phyloP scores from a whole-genome alignment of 2,888 invertebrate species.

The Adela reaumurella region DNA sequence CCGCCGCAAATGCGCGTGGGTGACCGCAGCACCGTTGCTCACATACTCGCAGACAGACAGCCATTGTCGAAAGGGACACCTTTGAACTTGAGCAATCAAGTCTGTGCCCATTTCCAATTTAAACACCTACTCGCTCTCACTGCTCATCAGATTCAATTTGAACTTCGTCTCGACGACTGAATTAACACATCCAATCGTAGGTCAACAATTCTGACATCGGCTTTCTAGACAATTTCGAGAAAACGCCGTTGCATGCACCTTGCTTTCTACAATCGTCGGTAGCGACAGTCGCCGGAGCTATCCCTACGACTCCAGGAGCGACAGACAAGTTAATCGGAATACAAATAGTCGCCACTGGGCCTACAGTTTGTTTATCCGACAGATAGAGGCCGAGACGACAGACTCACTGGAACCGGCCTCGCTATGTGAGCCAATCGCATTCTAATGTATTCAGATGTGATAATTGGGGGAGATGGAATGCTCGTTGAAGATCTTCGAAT shows the following conservation, averaged over 20 bases:
- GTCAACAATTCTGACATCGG: too few relatives aligned
- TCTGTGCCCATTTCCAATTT: slow-evolving; percentile 6
- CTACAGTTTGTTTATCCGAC: background rate
- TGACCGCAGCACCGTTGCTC: slow-evolving; percentile 16
- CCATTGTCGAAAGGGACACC: slow-evolving; percentile 23
- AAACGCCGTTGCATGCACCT: too few relatives aligned
- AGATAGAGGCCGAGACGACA: background rate
- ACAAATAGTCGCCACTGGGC: background rate
- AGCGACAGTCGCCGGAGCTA: too few relatives aligned
- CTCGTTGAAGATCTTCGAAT: too few relatives aligned
- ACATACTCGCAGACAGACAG: slow-evolving; percentile 10
- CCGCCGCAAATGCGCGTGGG: slow-evolving; percentile 18
- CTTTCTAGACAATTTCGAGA: too few relatives aligned
- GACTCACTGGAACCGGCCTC: background rate
- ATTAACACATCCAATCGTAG: too few relatives aligned
- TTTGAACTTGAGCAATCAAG: slow-evolving; percentile 27
- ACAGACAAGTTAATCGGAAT: background rate
- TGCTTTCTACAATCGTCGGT: too few relatives aligned
- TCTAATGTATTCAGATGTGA: background rate
- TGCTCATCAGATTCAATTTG: too few relatives aligned
- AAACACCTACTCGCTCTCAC: too few relatives aligned
- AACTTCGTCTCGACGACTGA: too few relatives aligned
- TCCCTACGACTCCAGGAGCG: too few relatives aligned
- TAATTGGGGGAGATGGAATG: background rate
- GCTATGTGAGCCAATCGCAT: slow-evolving; percentile 1